These are phyloP conservation scores for Penaeus chinensis DNA, from an alignment of 1,140 invertebrate genomes.

Conservation along the genomic window DNA sequence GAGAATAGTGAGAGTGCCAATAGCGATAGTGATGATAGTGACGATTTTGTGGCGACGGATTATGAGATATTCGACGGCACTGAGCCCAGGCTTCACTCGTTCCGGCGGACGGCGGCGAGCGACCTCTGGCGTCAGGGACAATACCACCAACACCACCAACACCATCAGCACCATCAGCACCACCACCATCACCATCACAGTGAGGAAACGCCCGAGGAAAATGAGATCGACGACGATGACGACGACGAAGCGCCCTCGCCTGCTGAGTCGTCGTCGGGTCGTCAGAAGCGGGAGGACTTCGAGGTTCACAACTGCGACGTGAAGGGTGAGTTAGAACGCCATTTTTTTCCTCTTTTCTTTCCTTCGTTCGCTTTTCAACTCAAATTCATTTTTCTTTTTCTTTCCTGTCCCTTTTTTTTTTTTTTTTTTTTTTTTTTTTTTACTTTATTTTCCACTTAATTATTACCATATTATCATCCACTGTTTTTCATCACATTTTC, in stretches of 20 bases:
- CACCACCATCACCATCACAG: no score
- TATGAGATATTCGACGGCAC: no score
- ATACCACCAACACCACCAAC: background rate
- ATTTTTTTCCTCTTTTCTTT: background rate
- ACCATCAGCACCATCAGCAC: no score
- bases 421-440: background rate
- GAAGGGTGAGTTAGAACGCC: background rate
- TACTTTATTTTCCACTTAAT: background rate
- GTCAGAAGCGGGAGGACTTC: no score
- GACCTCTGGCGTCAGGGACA: background rate
- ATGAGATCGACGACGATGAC: no score
- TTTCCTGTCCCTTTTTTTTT: background rate
- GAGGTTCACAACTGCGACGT: slow-evolving; percentile 13
- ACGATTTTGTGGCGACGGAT: no score
- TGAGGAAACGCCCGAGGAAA: no score
- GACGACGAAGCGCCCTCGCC: no score
- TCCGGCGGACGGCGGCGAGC: no score
- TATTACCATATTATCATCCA: background rate
- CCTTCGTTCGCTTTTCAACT: background rate
- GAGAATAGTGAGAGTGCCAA: background rate
- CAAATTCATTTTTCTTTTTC: background rate
- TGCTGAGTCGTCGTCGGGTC: no score
- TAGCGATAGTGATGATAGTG: no score
- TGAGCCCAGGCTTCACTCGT: no score
- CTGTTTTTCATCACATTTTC: background rate